phyloP scores from a whole-genome alignment of 2,888 invertebrate species.

The Pelosia muscerda region DNA sequence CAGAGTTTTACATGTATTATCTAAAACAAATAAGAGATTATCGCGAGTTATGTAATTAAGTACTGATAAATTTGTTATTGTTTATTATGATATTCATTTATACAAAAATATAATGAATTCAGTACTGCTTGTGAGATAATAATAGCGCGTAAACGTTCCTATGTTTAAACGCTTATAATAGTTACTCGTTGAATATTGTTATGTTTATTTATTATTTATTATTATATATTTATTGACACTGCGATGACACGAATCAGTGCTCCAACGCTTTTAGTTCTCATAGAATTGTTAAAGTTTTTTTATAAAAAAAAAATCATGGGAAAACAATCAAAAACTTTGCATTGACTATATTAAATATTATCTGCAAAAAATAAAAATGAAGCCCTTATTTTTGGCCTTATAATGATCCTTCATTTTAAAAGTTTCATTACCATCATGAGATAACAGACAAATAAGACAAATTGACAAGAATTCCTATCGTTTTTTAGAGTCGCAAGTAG shows the following conservation, averaged over 20 bases:
- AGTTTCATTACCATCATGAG: no score
- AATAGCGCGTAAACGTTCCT: not conserved
- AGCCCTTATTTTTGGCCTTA: not conserved
- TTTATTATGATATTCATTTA: not conserved
- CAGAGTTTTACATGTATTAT: not conserved
- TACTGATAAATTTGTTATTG: not conserved
- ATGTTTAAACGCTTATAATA: not conserved
- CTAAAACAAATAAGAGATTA: slow-evolving; percentile 9
- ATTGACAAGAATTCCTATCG: no score
- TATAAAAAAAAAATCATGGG: not conserved
- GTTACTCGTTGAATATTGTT: no score
- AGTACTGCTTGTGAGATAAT: not conserved
- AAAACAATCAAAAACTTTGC: no score
- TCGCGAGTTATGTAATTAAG: not conserved
- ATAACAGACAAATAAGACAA: no score
- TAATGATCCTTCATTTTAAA: no score
- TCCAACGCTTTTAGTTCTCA: not conserved
- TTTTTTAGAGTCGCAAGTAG: no score
- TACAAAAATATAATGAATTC: not conserved
- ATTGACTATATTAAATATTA: no score
- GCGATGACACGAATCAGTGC: not conserved
- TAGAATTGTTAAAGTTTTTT: not conserved
- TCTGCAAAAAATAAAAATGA: not conserved
- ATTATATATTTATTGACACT: not conserved
- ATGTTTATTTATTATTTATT: no score